A percentile compares a stretch with the other conserved stretches of the same genome.
Conservation (phyloP, 2,113 vertebrate species). For the Mohoua ochrocephala region DNA sequence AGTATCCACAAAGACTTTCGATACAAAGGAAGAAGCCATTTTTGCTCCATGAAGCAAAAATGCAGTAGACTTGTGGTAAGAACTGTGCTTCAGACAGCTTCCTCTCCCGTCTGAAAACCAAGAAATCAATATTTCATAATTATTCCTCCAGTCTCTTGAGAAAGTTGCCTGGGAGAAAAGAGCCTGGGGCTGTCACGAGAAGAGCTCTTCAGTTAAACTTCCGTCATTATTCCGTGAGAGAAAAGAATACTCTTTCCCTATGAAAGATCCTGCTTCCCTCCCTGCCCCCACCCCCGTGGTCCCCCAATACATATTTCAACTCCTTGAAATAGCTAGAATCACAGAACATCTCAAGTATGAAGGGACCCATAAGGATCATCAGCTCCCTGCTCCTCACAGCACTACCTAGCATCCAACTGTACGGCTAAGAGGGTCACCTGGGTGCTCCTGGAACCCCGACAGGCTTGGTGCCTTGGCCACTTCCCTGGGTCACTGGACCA, state of each 20-base stretch:
- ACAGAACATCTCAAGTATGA: not conserved
- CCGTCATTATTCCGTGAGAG: not conserved
- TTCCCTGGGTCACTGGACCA: not conserved
- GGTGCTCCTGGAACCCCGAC: not conserved
- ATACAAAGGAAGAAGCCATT: not conserved
- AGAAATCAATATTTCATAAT: not conserved
- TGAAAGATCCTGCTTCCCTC: not conserved
- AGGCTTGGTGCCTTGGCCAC: not conserved
- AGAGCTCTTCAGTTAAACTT: not conserved
- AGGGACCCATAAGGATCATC: not conserved
- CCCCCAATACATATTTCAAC: not conserved
- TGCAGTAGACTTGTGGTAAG: not conserved
- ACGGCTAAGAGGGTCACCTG: not conserved
- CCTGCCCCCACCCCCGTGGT: not conserved
- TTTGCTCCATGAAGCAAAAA: not conserved
- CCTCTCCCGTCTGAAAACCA: not conserved
- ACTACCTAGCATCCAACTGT: not conserved
- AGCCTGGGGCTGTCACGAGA: not conserved
- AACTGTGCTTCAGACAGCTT: not conserved
- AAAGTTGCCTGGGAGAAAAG: not conserved
- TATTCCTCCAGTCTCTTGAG: not conserved
- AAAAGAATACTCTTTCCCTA: not conserved
- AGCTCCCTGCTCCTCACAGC: not conserved
- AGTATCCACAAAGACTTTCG: not conserved
- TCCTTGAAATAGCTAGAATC: not conserved